A percentile compares a stretch with the other conserved stretches of the same genome.
Conservation (phyloP, 92 coral and sea anemone genomes). For the Zoanthus sansibaricus region DNA sequence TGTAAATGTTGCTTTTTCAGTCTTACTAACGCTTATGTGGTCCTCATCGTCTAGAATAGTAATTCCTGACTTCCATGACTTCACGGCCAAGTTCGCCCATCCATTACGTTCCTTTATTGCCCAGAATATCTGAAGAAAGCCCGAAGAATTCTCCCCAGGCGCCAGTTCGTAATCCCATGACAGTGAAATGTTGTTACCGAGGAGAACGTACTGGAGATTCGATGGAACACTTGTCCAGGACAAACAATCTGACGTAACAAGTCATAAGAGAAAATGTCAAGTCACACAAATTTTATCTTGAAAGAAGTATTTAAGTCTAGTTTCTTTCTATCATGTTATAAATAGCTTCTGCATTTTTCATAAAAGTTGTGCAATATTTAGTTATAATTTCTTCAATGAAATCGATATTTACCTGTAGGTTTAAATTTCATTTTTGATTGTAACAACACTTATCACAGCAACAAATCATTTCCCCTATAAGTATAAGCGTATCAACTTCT, state of each 20-base stretch:
- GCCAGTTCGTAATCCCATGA: conserved; percentile 63
- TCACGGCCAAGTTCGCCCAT: conserved; percentile 62
- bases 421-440: background rate
- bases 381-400: background rate
- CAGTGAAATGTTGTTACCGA: conserved; percentile 59
- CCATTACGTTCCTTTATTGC: conserved; percentile 49
- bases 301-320: background rate
- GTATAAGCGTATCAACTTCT: background rate
- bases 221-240: conserved; percentile 66
- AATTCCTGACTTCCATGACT: conserved; percentile 60
- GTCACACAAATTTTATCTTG: background rate
- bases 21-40: conserved; percentile 44
- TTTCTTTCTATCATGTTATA: background rate
- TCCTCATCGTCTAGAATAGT: conserved; percentile 53
- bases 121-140: conserved; percentile 67
- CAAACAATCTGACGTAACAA: conserved; percentile 43
- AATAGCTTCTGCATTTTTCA: background rate
- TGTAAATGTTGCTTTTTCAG: conserved; percentile 58
- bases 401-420: background rate
- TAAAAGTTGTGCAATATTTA: background rate
- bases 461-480: background rate
- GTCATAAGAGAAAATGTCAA: background rate
- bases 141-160: conserved; percentile 58
- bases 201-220: conserved; percentile 40
- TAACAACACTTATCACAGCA: background rate